Evolutionary conservation across 2,797 vertebrate species (phyloP), one percentile per base, ranked within the genome.

Genomic region (Parotocinclus haroldoi): DNA sequence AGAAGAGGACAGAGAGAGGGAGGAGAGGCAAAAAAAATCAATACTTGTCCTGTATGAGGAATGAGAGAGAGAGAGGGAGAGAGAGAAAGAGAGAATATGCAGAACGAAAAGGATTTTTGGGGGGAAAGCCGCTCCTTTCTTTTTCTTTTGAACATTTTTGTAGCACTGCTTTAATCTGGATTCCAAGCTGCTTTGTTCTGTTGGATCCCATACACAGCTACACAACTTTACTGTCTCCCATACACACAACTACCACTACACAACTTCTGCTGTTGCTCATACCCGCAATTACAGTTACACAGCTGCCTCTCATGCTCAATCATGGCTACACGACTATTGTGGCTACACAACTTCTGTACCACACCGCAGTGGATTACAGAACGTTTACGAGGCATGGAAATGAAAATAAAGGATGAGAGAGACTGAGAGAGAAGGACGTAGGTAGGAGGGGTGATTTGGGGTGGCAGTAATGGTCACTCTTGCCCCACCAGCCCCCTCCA

Each of bases 401-500:
- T 16, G 4, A 50, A 39, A 54, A n/a, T 12, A 3, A 14, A n/a
- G 48, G 7, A 10, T 17, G 49, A 56, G 45, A 45, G 11, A 52
- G 46, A 16, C 17, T 13, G 49, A 52, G 38, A 59, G 59, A 45
- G 66, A 66, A 53, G 64, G 42, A 46, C 42, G 17, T 38, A 55
- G 37, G 9, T 39, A 1, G 13, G 50, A 14, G 36, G 42, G 49
- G 10, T 16, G 46, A 13, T 6, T 12, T 40, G 48, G 9, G 58
- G 13, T 58, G 63, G 50, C 52, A 58, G 51, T 55, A 65, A 54
- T 66, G 53, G 69, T 74, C 68, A 76, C 72, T 73, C 61, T 63
- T 71, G 69, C 61, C 73, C 76, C 77, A 75, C 69, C 69, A 76
- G 66, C 75, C 66, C 59, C 40, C 67, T 65, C 66, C 63, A 12